Evolutionary conservation across 2,113 vertebrate genomes (phyloP), one percentile per base, ranked within the genome.

Genomic region (Alligator sinensis): DNA sequence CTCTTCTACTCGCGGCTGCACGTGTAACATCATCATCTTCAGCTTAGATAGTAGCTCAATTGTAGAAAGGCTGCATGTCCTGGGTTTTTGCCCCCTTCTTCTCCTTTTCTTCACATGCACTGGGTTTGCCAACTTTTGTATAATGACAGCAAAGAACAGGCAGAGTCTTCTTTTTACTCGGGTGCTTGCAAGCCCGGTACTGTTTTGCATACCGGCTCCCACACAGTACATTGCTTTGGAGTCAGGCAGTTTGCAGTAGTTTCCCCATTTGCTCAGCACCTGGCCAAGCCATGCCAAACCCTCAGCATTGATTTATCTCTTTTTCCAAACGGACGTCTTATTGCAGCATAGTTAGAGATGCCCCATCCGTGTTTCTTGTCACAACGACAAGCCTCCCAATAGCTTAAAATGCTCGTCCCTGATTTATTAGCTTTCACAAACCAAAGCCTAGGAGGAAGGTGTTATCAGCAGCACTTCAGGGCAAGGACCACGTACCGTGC

Each of bases 331-430:
- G 77, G 57, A 28, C 79, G 70, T 22, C 91, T 82, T 25, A 24
- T 57, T 64, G 77, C 86, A 84, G 83, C 60, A 38, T 22, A 0
- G 1, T 34, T 68, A 24, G 60, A 7, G 28, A 9, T 11, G 91
- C 89, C 70, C 25, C n/a, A 1, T 87, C 80, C 5, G 0, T 2
- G 9, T 22, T 2, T 38, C 84, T 95, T 63, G 0, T n/a, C 59
- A 62, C 34, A n/a, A 60, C 84, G 0, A 77, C 54, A 21, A 92
- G 55, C 6, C 82, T 87, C 80, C 58, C 0, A 0, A 82, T 92
- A 91, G 86, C 79, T 86, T 90, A 95, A 77, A 88, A 68, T 94
- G 96, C 90, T 95, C 82, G 11, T 86, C 80, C 91, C 79, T 97
- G 95, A 94, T 74, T 81, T 47, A 11, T 6, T 82, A 89, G 92